A percentile compares a stretch with the other conserved stretches of the same genome.
Evolutionary conservation across 2,113 vertebrate species (phyloP).

Genomic region (Sylvietta virens): DNA sequence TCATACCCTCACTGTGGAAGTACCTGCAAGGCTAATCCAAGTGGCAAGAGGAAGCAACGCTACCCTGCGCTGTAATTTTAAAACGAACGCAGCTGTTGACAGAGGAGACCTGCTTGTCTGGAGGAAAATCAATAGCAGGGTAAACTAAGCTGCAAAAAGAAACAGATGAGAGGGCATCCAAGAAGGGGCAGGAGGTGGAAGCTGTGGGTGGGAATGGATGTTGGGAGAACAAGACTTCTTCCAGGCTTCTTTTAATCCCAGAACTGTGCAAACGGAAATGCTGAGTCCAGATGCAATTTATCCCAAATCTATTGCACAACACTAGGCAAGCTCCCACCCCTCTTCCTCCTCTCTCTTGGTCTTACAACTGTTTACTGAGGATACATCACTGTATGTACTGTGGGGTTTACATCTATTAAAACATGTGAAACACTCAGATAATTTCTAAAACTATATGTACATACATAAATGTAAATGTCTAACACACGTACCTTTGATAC

Average conservation of each 20-base stretch:
- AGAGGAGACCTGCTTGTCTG: slow-evolving; percentile 36
- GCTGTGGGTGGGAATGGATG: not conserved
- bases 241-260: not conserved
- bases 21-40: slow-evolving; percentile 39
- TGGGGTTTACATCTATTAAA: not conserved
- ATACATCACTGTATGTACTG: not conserved
- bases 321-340: not conserved
- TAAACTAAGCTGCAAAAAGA: not conserved
- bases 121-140: not conserved
- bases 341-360: not conserved
- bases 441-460: not conserved
- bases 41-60: slow-evolving; percentile 61
- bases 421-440: not conserved
- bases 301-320: not conserved
- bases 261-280: not conserved
- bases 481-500: not conserved
- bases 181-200: not conserved
- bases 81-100: rapidly evolving
- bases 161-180: not conserved
- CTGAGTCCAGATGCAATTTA: not conserved
- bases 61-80: slow-evolving; percentile 76
- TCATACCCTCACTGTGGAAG: slow-evolving; percentile 69
- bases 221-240: not conserved
- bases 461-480: not conserved
- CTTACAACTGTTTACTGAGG: not conserved